Conservation (phyloP, 2,797 vertebrate species). For the Nyctibius grandis region DNA sequence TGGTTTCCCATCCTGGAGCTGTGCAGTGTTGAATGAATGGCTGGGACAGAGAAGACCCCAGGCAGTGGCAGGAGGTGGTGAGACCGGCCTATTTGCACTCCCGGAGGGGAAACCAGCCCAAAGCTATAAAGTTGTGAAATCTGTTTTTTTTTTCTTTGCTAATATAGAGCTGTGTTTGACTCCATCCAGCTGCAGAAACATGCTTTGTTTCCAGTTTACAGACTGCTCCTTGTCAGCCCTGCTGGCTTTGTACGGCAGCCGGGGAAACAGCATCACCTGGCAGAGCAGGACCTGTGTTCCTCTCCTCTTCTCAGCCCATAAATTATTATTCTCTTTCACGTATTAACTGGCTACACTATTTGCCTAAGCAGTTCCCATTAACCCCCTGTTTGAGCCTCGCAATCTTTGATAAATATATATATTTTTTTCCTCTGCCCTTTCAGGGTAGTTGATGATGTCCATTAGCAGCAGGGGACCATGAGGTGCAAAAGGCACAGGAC, state of each 20-base stretch:
- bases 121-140: neutral
- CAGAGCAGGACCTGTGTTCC: neutral
- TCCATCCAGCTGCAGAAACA: slow-evolving; percentile 10
- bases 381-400: neutral
- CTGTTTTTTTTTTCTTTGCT: slow-evolving; percentile 1
- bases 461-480: neutral
- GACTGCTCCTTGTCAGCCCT: neutral
- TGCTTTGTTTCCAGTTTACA: slow-evolving; percentile 10
- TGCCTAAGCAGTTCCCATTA: neutral
- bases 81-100: neutral
- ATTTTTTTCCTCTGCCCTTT: slow-evolving; percentile 8
- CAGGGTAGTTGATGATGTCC: neutral
- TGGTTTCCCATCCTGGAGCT: neutral
- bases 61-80: neutral
- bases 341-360: neutral
- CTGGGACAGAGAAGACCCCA: neutral
- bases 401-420: neutral
- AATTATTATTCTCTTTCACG: slow-evolving; percentile 21
- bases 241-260: neutral
- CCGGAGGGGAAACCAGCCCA: neutral
- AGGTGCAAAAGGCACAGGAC: neutral
- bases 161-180: neutral
- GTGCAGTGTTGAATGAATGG: neutral
- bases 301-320: neutral
- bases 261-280: neutral